Percentiles rank a stretch among this genome's conserved stretches.
phyloP scores from a whole-genome alignment of 2,888 invertebrate species.

The Melinopterus prodromus region DNA sequence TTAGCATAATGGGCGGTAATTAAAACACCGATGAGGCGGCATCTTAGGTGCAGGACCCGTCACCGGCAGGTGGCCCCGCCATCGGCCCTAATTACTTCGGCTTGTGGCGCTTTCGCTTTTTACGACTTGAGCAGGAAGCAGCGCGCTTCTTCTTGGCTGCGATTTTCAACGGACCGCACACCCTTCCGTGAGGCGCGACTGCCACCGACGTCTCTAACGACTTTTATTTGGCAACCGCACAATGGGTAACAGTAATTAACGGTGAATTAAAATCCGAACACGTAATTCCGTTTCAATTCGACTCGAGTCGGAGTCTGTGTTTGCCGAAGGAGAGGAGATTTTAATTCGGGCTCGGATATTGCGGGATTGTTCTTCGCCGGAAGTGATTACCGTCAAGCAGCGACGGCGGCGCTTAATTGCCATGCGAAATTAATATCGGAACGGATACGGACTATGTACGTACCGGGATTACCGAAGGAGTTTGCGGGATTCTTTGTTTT shows the following conservation, averaged over 20 bases:
- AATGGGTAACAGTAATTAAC: constrained; percentile 44
- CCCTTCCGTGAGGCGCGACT: constrained; percentile 13
- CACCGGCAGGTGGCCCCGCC: constrained; percentile 46
- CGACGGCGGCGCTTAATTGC: constrained; percentile 13
- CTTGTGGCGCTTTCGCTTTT: constrained; percentile 28
- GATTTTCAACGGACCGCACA: neutral
- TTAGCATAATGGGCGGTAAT: constrained; percentile 50
- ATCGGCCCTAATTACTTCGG: constrained; percentile 45
- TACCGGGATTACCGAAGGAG: neutral
- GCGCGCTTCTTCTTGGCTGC: neutral
- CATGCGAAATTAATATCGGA: constrained; percentile 21
- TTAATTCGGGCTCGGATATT: constrained; percentile 27
- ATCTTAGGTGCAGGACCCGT: constrained; percentile 47
- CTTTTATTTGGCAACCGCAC: constrained; percentile 44
- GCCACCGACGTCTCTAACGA: constrained; percentile 40
- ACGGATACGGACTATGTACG: neutral
- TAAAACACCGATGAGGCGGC: constrained; percentile 49
- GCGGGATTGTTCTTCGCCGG: constrained; percentile 25
- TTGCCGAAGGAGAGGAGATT: constrained; percentile 34
- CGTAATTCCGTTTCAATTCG: constrained; percentile 44
- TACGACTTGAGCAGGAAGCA: constrained; percentile 13
- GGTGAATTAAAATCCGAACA: constrained; percentile 45
- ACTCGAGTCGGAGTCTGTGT: constrained; percentile 38
- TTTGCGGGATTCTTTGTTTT: neutral
- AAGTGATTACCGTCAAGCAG: constrained; percentile 20